phyloP scores from a whole-genome alignment of 2,797 vertebrate genomes.

The Eulemur mongoz region DNA sequence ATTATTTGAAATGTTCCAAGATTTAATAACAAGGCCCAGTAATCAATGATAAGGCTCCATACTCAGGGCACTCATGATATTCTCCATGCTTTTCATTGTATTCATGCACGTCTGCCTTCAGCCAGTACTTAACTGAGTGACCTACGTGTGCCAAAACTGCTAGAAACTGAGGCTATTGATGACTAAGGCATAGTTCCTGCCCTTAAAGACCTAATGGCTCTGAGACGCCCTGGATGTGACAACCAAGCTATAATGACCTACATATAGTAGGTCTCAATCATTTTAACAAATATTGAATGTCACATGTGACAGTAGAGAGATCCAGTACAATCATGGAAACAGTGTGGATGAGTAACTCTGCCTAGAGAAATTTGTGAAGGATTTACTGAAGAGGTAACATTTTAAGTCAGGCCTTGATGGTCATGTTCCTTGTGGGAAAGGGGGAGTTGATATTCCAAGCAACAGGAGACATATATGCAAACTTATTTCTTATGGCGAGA shows the following conservation, averaged over 20 bases:
- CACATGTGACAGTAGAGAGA: neutral
- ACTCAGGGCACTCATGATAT: neutral
- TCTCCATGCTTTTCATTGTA: neutral
- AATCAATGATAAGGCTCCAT: neutral
- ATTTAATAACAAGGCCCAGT: neutral
- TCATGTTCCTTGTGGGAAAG: neutral
- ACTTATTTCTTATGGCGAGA: conserved; percentile 11
- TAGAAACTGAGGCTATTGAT: neutral
- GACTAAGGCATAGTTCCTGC: neutral
- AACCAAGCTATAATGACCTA: neutral
- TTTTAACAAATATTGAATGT: neutral
- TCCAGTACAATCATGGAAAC: neutral
- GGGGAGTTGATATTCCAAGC: neutral
- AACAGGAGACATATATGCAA: neutral
- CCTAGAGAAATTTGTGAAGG: neutral
- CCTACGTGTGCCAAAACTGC: neutral
- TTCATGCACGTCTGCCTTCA: neutral
- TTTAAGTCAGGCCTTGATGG: neutral
- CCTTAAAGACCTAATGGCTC: neutral
- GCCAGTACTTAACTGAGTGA: neutral
- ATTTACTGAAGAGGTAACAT: neutral
- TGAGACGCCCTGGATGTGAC: neutral
- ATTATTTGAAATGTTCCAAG: neutral
- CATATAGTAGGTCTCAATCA: neutral
- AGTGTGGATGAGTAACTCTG: neutral